Percentiles rank a stretch among this genome's conserved stretches.
These are phyloP conservation scores for Xestia rhomboidea DNA, from an alignment of 2,888 invertebrate genomes.

Conservation along the genomic window DNA sequence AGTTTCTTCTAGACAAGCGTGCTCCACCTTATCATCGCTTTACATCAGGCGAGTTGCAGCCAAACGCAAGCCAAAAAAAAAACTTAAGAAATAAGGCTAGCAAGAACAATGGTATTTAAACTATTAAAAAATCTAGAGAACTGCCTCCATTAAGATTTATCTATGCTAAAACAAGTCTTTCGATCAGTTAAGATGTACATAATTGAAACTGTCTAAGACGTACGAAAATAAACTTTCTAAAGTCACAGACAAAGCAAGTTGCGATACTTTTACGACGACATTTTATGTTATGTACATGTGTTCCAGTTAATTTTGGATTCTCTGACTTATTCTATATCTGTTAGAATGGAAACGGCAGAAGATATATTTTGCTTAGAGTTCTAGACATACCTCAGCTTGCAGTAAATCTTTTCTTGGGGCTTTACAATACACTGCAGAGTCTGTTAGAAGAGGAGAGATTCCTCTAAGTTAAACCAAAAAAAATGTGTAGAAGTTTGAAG, in stretches of 20 bases:
- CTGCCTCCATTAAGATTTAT: not conserved
- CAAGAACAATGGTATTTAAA: not conserved
- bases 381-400: not conserved
- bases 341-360: not conserved
- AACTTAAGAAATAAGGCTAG: not conserved
- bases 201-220: constrained; percentile 18
- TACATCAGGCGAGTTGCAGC: too few relatives aligned
- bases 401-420: not conserved
- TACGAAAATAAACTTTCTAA: constrained; percentile 28
- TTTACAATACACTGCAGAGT: too few relatives aligned
- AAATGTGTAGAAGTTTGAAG: not conserved
- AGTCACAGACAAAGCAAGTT: constrained; percentile 14
- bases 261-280: constrained; percentile 16
- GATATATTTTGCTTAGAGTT: not conserved
- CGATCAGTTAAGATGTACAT: not conserved
- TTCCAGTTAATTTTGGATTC: constrained; percentile 11
- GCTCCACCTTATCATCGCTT: too few relatives aligned
- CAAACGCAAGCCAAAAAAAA: too few relatives aligned
- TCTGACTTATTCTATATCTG: constrained; percentile 3
- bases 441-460: too few relatives aligned
- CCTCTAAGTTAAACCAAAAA: not conserved
- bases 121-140: not conserved
- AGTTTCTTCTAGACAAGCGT: too few relatives aligned
- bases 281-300: constrained; percentile 8
- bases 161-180: not conserved